A percentile compares a stretch with the other conserved stretches of the same genome.
These are phyloP conservation scores for Sinodicranocentrus sp. DNA, from an alignment of 2,888 invertebrate genomes.

Conservation along the genomic window DNA sequence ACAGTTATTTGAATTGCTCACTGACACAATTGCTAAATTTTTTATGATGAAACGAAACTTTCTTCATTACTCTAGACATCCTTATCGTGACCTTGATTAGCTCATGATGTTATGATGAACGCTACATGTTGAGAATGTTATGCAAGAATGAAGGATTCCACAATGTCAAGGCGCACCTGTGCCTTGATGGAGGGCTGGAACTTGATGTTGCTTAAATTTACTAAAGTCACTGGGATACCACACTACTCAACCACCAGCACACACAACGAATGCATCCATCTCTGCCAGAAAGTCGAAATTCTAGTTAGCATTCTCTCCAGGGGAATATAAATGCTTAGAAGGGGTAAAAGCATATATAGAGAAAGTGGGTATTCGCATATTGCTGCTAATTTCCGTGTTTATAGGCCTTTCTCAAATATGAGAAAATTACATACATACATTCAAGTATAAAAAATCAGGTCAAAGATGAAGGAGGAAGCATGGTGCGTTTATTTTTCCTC, in stretches of 20 bases:
- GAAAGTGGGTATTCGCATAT: too few species aligned
- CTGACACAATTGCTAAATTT: too few species aligned
- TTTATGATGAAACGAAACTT: conserved; percentile 23
- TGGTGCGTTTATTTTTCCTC: conserved; percentile 37
- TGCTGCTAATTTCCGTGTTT: too few species aligned
- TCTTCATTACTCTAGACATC: conserved; percentile 53
- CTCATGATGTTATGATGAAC: too few species aligned
- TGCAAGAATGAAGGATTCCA: conserved; percentile 39
- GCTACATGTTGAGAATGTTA: background rate
- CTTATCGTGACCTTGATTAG: conserved; percentile 47
- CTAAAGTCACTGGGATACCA: background rate
- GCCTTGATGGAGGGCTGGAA: conserved; percentile 42
- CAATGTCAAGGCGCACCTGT: conserved; percentile 13
- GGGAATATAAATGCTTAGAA: conserved; percentile 29
- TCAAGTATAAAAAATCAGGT: conserved; percentile 45
- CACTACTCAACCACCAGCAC: background rate
- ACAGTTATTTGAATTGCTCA: too few species aligned
- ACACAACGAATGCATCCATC: background rate
- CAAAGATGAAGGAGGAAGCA: conserved; percentile 35
- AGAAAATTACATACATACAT: too few species aligned
- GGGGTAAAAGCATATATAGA: conserved; percentile 1
- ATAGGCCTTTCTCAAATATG: too few species aligned
- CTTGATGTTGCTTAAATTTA: conserved; percentile 18
- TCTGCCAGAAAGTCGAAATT: conserved; percentile 29
- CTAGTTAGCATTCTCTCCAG: conserved; percentile 50